A percentile compares a stretch with the other conserved stretches of the same genome.
Conservation (phyloP, 2,113 vertebrate genomes). For the Oceanites oceanicus region DNA sequence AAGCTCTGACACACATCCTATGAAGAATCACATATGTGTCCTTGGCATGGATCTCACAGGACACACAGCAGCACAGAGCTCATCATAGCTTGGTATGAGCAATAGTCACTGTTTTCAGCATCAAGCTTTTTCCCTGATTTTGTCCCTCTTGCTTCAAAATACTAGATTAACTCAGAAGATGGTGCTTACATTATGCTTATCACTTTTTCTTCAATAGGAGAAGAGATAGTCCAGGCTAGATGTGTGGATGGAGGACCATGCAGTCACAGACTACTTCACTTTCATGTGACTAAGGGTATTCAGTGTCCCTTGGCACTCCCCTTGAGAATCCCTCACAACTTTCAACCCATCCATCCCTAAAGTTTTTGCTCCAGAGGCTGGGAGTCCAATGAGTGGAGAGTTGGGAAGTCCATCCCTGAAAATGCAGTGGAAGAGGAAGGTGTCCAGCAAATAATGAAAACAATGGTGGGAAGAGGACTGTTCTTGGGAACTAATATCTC, state of each 20-base stretch:
- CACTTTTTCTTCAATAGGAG: not conserved
- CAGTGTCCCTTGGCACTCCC: not conserved
- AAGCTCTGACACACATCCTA: not conserved
- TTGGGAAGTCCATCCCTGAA: not conserved
- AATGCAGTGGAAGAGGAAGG: not conserved
- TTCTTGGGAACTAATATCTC: not conserved
- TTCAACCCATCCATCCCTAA: not conserved
- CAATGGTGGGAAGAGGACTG: not conserved
- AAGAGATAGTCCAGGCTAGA: not conserved
- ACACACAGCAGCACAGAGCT: not conserved
- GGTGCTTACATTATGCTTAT: not conserved
- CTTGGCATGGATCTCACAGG: not conserved
- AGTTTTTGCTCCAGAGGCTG: not conserved
- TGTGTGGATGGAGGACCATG: not conserved
- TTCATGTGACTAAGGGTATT: not conserved
- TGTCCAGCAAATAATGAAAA: not conserved
- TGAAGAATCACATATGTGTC: not conserved
- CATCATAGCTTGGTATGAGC: not conserved
- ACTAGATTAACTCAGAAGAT: not conserved
- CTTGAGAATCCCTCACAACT: not conserved
- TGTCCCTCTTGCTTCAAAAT: not conserved
- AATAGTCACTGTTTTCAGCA: not conserved
- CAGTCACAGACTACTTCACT: not conserved
- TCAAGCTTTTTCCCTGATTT: not conserved
- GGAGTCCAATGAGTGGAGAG: not conserved